phyloP scores from a whole-genome alignment of 2,888 invertebrate genomes.

The Carabus problematicus region DNA sequence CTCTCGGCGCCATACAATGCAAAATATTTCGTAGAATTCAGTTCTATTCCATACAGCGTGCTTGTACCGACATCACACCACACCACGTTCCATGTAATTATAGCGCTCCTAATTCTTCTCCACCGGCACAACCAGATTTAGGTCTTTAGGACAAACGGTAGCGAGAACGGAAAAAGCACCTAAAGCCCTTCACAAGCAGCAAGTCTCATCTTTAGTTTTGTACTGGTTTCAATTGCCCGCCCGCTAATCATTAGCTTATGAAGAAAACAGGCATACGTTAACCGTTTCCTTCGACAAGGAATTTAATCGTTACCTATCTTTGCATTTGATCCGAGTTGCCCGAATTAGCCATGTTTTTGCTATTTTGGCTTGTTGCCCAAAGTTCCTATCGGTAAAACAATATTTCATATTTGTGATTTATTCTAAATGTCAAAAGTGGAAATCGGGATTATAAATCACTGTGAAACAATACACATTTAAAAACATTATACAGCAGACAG shows the following conservation, averaged over 20 bases:
- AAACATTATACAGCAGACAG: too few species aligned
- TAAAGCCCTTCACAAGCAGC: too few species aligned
- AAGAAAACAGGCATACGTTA: constrained; percentile 15
- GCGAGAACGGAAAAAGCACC: too few species aligned
- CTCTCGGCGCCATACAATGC: constrained; percentile 16
- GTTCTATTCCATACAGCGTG: constrained; percentile 1
- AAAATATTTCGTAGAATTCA: constrained; percentile 29
- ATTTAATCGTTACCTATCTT: too few species aligned
- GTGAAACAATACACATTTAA: background rate
- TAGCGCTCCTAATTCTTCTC: background rate
- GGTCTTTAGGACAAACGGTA: background rate
- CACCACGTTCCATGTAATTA: constrained; percentile 19
- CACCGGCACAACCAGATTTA: background rate
- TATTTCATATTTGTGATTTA: constrained; percentile 41
- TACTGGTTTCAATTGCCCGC: too few species aligned
- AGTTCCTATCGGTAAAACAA: constrained; percentile 31
- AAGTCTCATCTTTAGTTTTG: too few species aligned
- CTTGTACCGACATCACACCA: too few species aligned
- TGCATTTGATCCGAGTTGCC: too few species aligned
- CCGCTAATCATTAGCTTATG: constrained; percentile 2
- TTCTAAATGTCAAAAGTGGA: constrained; percentile 31
- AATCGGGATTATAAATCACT: constrained; percentile 30
- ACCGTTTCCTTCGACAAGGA: constrained; percentile 13
- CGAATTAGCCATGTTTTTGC: too few species aligned
- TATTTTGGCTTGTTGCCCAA: constrained; percentile 30